phyloP scores from a whole-genome alignment of 2,888 invertebrate genomes.

The Tigriopus californicus region DNA sequence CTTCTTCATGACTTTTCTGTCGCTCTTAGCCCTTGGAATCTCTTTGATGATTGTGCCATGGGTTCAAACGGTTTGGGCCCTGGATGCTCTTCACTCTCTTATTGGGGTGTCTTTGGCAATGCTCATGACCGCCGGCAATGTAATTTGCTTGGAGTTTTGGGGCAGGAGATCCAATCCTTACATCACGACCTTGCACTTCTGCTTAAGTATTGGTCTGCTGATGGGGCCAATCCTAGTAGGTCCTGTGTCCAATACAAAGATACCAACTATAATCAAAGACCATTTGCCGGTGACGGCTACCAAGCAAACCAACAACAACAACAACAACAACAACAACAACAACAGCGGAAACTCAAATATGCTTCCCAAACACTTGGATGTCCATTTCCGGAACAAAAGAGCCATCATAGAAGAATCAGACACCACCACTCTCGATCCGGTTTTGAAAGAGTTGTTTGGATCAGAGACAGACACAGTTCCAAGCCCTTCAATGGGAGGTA shows the following conservation, averaged over 20 bases:
- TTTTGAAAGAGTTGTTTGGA: neutral
- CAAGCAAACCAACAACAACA: no score
- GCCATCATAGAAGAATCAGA: no score
- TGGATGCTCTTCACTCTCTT: constrained; percentile 1
- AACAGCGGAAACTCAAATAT: no score
- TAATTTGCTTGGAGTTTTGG: constrained; percentile 14
- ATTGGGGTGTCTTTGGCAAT: constrained; percentile 10
- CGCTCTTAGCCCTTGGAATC: neutral
- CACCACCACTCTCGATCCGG: neutral
- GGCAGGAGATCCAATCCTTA: constrained; percentile 6
- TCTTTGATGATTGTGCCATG: constrained; percentile 6
- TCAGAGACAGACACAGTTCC: neutral
- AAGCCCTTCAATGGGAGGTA: no score
- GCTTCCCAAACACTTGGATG: no score
- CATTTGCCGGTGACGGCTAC: neutral
- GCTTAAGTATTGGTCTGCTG: constrained; percentile 3
- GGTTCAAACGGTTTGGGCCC: neutral
- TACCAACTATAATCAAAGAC: constrained; percentile 4
- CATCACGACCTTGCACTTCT: constrained; percentile 6
- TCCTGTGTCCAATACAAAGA: constrained; percentile 4
- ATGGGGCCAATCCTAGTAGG: constrained; percentile 1
- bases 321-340: no score
- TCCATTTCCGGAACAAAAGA: no score
- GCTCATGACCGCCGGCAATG: constrained; percentile 12
- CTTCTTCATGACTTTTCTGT: constrained; percentile 2